Conservation (phyloP, 2,888 invertebrate species). For the Hirtodrosophila trivittata region DNA sequence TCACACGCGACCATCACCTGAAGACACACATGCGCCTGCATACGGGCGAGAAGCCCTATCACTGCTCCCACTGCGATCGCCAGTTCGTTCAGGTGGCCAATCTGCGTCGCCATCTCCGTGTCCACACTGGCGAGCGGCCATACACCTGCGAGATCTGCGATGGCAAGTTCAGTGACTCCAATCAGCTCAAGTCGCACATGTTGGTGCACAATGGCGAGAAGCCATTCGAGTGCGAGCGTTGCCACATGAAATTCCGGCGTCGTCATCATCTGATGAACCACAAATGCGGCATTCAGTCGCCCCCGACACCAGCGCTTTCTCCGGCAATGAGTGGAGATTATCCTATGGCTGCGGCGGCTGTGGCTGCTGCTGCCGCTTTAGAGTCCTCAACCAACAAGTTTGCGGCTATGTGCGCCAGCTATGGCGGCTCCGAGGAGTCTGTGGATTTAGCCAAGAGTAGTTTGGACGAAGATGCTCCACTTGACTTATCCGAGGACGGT, state of each 20-base stretch:
- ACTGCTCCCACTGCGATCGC: slow-evolving; percentile 95
- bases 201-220: slow-evolving; percentile 95
- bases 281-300: slow-evolving; percentile 87
- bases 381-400: slow-evolving; percentile 78
- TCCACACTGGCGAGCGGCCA: slow-evolving; percentile 96
- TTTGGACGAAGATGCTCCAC: slow-evolving; percentile 84
- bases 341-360: slow-evolving; percentile 59
- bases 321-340: slow-evolving; percentile 81
- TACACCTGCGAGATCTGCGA: slow-evolving; percentile 94
- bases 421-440: slow-evolving; percentile 82
- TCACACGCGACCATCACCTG: slow-evolving; percentile 95
- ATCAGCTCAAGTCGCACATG: slow-evolving; percentile 95
- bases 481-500: slow-evolving; percentile 84
- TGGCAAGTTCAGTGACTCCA: slow-evolving; percentile 94
- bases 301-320: slow-evolving; percentile 82
- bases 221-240: slow-evolving; percentile 92
- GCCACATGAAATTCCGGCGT: slow-evolving; percentile 91
- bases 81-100: slow-evolving; percentile 97
- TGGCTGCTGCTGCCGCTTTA: slow-evolving; percentile 59
- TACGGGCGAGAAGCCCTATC: slow-evolving; percentile 96
- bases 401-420: slow-evolving; percentile 80
- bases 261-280: slow-evolving; percentile 94
- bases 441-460: slow-evolving; percentile 67
- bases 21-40: slow-evolving; percentile 97
- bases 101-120: slow-evolving; percentile 92